Evolutionary conservation across 64 coral and sea anemone species (phyloP).

Genomic region (Porites australiensis): DNA sequence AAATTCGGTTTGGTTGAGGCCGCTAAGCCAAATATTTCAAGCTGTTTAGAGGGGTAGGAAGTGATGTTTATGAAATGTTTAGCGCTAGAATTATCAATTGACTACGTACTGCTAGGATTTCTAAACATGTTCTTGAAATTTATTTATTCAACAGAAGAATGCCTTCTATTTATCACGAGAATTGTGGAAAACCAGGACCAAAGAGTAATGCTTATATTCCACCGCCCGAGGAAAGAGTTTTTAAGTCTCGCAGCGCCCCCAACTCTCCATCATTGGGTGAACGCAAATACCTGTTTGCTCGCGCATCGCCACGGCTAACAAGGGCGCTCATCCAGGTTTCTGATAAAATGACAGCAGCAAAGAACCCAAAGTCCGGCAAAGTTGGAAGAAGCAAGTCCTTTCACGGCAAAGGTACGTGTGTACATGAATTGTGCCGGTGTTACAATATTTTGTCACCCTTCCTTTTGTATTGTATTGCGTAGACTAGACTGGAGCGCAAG

Average conservation of each 20-base stretch:
- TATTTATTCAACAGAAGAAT: constrained; percentile 79
- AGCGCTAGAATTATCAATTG: background rate
- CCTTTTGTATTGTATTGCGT: background rate
- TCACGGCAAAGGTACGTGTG: constrained; percentile 74
- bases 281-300: constrained; percentile 56
- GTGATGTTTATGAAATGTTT: background rate
- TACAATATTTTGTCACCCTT: background rate
- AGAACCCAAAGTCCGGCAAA: constrained; percentile 44
- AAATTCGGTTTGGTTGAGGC: background rate
- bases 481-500: background rate
- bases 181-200: constrained; percentile 94
- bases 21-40: background rate
- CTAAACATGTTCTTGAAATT: background rate
- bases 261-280: constrained; percentile 69
- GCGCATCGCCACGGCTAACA: constrained; percentile 66
- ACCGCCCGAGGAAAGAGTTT: constrained; percentile 79
- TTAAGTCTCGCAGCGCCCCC: constrained; percentile 94
- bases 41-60: background rate
- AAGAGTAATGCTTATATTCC: constrained; percentile 91
- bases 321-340: constrained; percentile 29
- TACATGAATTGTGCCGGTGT: background rate
- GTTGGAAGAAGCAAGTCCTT: constrained; percentile 95
- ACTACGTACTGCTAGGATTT: background rate
- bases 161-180: constrained; percentile 94
- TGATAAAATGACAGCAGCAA: constrained; percentile 26